These are phyloP conservation scores for Drosophila borborema DNA, from an alignment of 2,888 invertebrate genomes.

Conservation along the genomic window DNA sequence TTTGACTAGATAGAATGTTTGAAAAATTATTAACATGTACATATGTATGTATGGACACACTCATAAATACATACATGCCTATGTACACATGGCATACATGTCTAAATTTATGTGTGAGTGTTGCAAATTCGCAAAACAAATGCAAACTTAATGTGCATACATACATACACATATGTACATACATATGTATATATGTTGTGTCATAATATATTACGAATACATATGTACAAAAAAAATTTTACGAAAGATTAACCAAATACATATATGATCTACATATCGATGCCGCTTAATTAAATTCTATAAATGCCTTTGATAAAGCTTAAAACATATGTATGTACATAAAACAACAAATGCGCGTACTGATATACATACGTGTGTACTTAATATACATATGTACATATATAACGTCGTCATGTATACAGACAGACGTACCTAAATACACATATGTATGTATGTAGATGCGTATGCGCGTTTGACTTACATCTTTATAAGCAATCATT, in stretches of 20 bases:
- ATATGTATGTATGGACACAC: not conserved
- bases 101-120: not conserved
- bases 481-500: conserved; percentile 46
- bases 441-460: not conserved
- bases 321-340: too few species aligned
- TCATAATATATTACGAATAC: not conserved
- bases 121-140: not conserved
- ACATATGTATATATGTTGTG: too few species aligned
- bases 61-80: not conserved
- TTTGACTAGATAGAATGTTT: not conserved
- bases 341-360: not conserved
- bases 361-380: not conserved
- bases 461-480: conserved; percentile 66
- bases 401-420: not conserved
- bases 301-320: conserved; percentile 11
- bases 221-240: not conserved
- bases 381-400: not conserved
- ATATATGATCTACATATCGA: not conserved
- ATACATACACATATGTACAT: too few species aligned
- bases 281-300: not conserved
- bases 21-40: too few species aligned
- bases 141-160: not conserved
- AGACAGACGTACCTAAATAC: not conserved
- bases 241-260: not conserved
- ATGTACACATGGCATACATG: not conserved